Percentiles rank a stretch among this genome's conserved stretches.
Evolutionary conservation across 2,797 vertebrate species (phyloP).

Genomic region (Sebastes nivosus): DNA sequence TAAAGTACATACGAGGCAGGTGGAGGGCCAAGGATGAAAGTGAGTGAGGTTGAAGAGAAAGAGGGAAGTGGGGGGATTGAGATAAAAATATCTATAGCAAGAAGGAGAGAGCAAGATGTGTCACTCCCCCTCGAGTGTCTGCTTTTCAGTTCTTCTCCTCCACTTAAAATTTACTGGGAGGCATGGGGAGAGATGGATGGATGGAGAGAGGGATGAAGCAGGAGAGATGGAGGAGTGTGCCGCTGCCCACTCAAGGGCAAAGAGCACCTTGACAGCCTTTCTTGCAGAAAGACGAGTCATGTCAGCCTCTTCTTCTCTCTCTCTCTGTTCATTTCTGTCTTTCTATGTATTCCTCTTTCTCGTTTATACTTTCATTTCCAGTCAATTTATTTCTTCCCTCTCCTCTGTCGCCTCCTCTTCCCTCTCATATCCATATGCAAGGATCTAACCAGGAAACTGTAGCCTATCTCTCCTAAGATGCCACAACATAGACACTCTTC

Average conservation of each 20-base stretch:
- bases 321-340: background rate
- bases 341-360: background rate
- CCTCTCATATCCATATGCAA: background rate
- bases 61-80: background rate
- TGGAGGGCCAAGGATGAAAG: constrained; percentile 2
- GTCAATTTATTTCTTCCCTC: background rate
- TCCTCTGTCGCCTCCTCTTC: background rate
- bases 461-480: background rate
- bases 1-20: constrained; percentile 10
- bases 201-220: constrained; percentile 6
- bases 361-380: constrained; percentile 1
- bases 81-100: constrained; percentile 50
- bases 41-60: background rate
- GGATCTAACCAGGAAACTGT: background rate
- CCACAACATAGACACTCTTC: background rate
- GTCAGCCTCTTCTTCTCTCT: constrained; percentile 16
- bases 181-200: constrained; percentile 45
- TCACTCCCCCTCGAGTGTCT: constrained; percentile 49
- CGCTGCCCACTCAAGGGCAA: constrained; percentile 70
- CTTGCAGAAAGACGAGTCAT: constrained; percentile 27
- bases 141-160: constrained; percentile 46
- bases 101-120: constrained; percentile 34
- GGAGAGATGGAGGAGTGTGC: constrained; percentile 27
- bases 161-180: constrained; percentile 49
- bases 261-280: constrained; percentile 67